Base-by-base conservation (phyloP, 1,140 invertebrate genomes). In the Myzus persicae region DNA sequence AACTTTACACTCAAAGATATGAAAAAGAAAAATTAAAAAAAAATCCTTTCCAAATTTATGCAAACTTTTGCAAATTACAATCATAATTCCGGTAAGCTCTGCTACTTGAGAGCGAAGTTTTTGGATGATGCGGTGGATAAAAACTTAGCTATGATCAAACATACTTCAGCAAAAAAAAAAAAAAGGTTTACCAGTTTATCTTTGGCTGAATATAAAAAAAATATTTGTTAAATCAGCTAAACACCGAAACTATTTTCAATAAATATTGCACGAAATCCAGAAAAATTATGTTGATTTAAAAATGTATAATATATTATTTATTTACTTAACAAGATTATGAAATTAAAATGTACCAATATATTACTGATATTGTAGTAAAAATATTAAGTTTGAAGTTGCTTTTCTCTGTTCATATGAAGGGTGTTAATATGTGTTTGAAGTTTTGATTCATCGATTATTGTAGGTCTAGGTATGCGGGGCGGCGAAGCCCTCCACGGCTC, bases 231-330 rank as follows among this genome's bases (percentile, higher is more conserved):
- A 48, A 89, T n/a, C 20, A 48, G 48, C 31, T 89, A n/a, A 51
- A 46, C 18, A 89, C 87, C 4, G 14, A 48, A 89, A 89, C 46
- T 51, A 88, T 88, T n/a, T 88, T 88, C 6, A 87, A 87, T 46
- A 87, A 87, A 87, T 87, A 87, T 31, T 42, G 40, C 40, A 46
- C 11, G 85, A 87, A 88, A 88, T 31, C 26, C 11, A 88, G 85
- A 88, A 88, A 88, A 88, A 48, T 88, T 31, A 48, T 88, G 44
- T 14, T 88, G 26, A 88, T 88, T n/a, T 88, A 36, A 88, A n/a
- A 51, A 46, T 88, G 85, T 46, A 26, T 87, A 14, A 11, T 46
- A 24, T 54, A 24, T 54, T 54, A 54, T 18, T 54, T 46, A 46
- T 46, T 46, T 44, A 44, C 7, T n/a, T 85, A 85, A 31, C 2